phyloP scores from a whole-genome alignment of 2,797 vertebrate species.

The Semotilus atromaculatus region DNA sequence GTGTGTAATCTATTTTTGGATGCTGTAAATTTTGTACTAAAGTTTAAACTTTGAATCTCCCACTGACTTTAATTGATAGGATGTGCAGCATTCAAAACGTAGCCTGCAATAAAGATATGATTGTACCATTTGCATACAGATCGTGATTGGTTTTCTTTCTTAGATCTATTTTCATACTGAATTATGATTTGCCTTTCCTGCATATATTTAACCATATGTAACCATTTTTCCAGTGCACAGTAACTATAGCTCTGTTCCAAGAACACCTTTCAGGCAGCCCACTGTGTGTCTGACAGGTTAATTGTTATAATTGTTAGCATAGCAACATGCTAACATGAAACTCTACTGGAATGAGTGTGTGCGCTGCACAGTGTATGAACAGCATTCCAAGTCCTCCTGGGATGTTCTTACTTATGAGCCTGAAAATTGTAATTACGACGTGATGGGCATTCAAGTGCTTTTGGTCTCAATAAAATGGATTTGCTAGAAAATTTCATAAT shows the following conservation, averaged over 20 bases:
- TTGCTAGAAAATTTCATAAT: not conserved
- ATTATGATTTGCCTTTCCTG: not conserved
- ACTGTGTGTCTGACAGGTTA: constrained; percentile 10
- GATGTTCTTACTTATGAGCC: constrained; percentile 1
- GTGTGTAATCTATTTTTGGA: not conserved
- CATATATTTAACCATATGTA: not conserved
- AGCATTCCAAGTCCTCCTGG: not conserved
- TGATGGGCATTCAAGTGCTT: constrained; percentile 15
- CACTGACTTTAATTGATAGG: not conserved
- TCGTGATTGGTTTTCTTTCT: not conserved
- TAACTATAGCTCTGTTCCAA: not conserved
- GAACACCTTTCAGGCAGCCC: not conserved
- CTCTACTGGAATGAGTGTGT: not conserved
- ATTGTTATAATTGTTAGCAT: constrained; percentile 37
- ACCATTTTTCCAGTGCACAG: not conserved
- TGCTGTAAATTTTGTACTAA: not conserved
- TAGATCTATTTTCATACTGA: not conserved
- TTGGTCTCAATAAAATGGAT: not conserved
- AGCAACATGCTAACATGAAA: constrained; percentile 19
- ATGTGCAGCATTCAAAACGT: not conserved
- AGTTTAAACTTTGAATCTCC: not conserved
- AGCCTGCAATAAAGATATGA: not conserved
- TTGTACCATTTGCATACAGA: not conserved
- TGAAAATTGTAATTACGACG: not conserved
- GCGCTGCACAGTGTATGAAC: not conserved